Conservation (phyloP, 2,113 vertebrate genomes). For the Vicugna pacos region DNA sequence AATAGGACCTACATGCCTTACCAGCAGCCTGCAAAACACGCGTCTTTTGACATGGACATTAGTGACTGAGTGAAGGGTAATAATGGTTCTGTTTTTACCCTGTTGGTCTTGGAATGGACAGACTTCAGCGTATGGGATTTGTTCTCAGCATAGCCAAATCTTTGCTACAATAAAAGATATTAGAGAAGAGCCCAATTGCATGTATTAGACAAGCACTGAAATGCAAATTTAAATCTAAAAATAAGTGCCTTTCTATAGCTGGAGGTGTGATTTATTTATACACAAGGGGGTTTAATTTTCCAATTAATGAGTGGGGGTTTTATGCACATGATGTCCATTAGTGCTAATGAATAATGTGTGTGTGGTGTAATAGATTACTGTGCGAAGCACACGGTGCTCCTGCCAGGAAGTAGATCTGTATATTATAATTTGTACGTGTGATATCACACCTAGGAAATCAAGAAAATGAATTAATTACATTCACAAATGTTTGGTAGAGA, state of each 20-base stretch:
- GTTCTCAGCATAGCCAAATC: background rate
- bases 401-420: slow-evolving; percentile 71
- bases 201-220: background rate
- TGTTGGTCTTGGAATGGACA: background rate
- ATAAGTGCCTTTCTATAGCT: slow-evolving; percentile 47
- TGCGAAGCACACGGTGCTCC: slow-evolving; percentile 33
- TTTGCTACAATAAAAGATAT: background rate
- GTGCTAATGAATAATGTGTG: slow-evolving; percentile 68
- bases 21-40: background rate
- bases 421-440: slow-evolving; percentile 58
- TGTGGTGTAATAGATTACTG: slow-evolving; percentile 52
- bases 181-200: background rate
- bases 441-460: slow-evolving; percentile 75
- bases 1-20: background rate
- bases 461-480: slow-evolving; percentile 71
- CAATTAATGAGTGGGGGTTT: slow-evolving; percentile 73
- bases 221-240: slow-evolving; percentile 63
- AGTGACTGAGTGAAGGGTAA: background rate
- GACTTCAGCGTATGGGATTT: background rate
- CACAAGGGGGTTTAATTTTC: slow-evolving; percentile 61
- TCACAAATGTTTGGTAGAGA: slow-evolving; percentile 63
- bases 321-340: slow-evolving; percentile 66
- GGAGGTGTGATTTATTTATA: slow-evolving; percentile 57
- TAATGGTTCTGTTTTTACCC: background rate
- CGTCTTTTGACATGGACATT: background rate